Conservation (phyloP, 2,797 vertebrate species). For the Amblyraja radiata region DNA sequence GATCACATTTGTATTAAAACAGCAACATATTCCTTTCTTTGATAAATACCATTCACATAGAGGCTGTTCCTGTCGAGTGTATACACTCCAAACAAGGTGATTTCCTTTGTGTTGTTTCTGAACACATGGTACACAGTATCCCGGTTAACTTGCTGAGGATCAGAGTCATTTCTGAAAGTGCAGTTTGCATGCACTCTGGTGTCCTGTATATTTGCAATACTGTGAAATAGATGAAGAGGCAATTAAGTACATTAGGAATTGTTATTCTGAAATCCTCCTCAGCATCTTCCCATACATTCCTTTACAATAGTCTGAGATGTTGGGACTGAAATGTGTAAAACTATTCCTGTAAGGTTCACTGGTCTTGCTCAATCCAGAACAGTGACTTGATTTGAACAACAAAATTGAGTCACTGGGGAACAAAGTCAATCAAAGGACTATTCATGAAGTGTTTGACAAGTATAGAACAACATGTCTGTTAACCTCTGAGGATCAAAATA, state of each 20-base stretch:
- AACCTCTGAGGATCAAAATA: too few relatives aligned
- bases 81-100: not conserved
- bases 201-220: not conserved
- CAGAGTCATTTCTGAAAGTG: not conserved
- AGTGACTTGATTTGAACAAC: too few relatives aligned
- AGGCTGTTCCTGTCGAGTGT: constrained; percentile 11
- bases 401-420: too few relatives aligned
- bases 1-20: not conserved
- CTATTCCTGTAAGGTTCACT: not conserved
- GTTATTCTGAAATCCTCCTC: too few relatives aligned
- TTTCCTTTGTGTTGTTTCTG: not conserved
- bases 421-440: too few relatives aligned
- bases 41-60: not conserved
- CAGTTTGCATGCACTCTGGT: not conserved
- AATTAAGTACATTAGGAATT: not conserved
- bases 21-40: not conserved
- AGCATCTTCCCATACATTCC: too few relatives aligned
- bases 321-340: not conserved
- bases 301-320: too few relatives aligned
- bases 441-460: too few relatives aligned
- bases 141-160: not conserved
- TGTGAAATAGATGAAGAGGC: not conserved
- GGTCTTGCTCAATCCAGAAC: too few relatives aligned
- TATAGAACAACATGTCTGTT: too few relatives aligned
- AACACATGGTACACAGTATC: not conserved